phyloP scores from a whole-genome alignment of 2,888 invertebrate genomes.

The Hoplodrina blanda region DNA sequence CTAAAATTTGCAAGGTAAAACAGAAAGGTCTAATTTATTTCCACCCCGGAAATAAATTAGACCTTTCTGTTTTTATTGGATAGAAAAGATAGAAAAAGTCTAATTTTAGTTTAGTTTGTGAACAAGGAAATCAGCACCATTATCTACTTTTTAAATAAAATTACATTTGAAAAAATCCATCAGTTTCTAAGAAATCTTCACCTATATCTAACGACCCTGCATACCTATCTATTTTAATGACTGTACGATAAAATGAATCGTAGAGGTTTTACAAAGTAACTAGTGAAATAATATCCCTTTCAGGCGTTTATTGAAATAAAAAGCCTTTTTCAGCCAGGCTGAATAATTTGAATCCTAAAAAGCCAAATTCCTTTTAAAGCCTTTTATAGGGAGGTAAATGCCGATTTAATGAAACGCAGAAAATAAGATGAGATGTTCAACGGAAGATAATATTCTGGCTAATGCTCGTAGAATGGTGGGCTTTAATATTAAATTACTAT shows the following conservation, averaged over 20 bases:
- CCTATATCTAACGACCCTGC: no score
- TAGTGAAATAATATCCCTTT: constrained; percentile 5
- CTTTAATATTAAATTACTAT: neutral
- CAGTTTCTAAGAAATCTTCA: no score
- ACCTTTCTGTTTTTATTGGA: no score
- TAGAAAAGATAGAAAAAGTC: no score
- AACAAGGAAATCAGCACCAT: no score
- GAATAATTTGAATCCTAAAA: constrained; percentile 26
- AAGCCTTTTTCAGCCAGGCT: constrained; percentile 15
- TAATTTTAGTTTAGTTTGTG: no score
- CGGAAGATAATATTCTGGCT: constrained; percentile 3
- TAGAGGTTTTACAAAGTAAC: neutral
- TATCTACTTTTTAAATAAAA: no score
- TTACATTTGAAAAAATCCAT: no score
- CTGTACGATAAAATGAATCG: neutral
- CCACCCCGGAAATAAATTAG: no score
- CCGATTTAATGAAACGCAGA: constrained; percentile 20
- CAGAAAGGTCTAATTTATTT: no score
- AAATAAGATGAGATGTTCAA: constrained; percentile 11
- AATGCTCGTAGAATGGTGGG: neutral
- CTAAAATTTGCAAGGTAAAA: no score
- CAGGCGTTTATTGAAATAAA: constrained; percentile 21
- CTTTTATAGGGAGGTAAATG: constrained; percentile 6
- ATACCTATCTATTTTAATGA: no score
- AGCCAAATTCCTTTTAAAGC: constrained; percentile 14